Evolutionary conservation across 2,797 vertebrate genomes (phyloP).

Genomic region (Galago senegalensis): DNA sequence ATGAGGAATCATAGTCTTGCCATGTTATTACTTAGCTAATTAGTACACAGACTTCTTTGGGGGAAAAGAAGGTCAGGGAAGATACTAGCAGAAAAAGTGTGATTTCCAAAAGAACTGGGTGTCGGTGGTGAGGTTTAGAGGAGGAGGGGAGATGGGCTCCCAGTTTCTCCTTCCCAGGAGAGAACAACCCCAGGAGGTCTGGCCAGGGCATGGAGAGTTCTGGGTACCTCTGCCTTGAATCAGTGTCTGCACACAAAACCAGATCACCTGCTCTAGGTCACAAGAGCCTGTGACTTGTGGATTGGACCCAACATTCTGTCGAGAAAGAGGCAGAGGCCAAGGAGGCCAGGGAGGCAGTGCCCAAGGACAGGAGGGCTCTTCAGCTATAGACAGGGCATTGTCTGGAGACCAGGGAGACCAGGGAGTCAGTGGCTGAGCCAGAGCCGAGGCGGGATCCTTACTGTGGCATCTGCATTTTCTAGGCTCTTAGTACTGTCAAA

Average conservation of each 20-base stretch:
- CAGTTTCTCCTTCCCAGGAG: not conserved
- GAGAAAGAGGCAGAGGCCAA: not conserved
- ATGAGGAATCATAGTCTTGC: slow-evolving; percentile 83
- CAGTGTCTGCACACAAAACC: not conserved
- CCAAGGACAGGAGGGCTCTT: fast-evolving
- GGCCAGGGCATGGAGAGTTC: not conserved
- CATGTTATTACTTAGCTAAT: slow-evolving; percentile 84
- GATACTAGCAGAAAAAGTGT: not conserved
- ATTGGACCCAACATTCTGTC: not conserved
- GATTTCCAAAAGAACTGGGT: not conserved
- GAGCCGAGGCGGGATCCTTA: too few relatives aligned
- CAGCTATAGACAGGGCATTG: fast-evolving
- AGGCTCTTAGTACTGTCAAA: not conserved
- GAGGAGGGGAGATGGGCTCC: too few relatives aligned
- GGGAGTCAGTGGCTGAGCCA: fast-evolving
- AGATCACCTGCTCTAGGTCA: too few relatives aligned
- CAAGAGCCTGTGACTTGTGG: not conserved
- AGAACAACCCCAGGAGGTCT: not conserved
- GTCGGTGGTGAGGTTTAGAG: not conserved
- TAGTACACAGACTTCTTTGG: slow-evolving; percentile 77
- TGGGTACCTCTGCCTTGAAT: not conserved
- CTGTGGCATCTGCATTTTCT: not conserved
- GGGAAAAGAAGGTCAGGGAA: slow-evolving; percentile 60
- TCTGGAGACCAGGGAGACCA: not conserved
- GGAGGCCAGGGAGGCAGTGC: not conserved